Evolutionary conservation across 2,888 invertebrate genomes (phyloP), one percentile per base, ranked within the genome.

Genomic region (Tipula unca): DNA sequence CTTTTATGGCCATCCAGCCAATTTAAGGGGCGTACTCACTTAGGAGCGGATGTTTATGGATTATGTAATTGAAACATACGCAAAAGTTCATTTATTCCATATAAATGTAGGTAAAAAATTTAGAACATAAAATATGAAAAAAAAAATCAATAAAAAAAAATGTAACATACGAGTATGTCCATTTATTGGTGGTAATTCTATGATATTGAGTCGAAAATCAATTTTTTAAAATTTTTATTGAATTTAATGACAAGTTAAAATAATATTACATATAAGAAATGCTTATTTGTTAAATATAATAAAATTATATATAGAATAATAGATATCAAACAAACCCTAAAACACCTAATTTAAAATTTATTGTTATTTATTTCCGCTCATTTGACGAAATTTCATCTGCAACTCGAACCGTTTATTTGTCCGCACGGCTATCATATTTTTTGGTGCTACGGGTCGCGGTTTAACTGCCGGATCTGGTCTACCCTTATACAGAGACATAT

Each of bases 391-490:
- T 87, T 93, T 91, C 95, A 95, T 95, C 88, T 94, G 93, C 86
- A 95, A 89, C 86, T 95, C 94, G 88, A 95, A 95, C 82, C 95
- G 91, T 54, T 94, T 91, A 89, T 95, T 95, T 0, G 94, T 93
- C 48, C 95, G 91, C 0, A 95, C 95, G 0, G 95, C 95, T 87
- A 93, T 93, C 0, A 95, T 88, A 0, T 89, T 85, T 29, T 69
- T 69, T 88, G 88, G 0, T 36, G 85, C 1, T 86, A 87, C n/a
- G 86, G 87, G 2, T 86, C 87, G 86, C 83, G 86, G 85, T 87
- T 86, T 36, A 85, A 86, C 85, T n/a, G 87, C 85, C n/a, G 85
- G 84, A 6, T 82, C 86, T 25, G 25, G 86, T 39, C 89, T 88
- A 17, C 88, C 88, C 86, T 90, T 90, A 39, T 88, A 90, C 88